Conservation (phyloP, 2,797 vertebrate genomes). For the Scarus forsteni region DNA sequence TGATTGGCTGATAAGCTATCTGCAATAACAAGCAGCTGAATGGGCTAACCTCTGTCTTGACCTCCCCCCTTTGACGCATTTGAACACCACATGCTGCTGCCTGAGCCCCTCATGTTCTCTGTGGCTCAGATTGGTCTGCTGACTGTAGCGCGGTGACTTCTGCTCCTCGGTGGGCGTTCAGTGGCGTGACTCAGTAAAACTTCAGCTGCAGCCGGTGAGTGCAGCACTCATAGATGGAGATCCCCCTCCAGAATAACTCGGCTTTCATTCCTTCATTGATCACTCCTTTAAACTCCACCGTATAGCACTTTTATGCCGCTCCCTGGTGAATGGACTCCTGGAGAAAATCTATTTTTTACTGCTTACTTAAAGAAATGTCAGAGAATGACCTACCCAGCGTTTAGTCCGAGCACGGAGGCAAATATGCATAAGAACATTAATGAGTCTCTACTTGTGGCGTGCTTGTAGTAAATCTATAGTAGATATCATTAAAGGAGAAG, state of each 20-base stretch:
- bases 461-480: constrained; percentile 25
- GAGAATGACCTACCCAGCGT: neutral
- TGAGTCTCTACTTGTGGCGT: constrained; percentile 14
- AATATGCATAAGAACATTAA: constrained; percentile 20
- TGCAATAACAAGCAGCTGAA: too few relatives aligned
- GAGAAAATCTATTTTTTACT: neutral
- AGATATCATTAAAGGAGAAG: constrained; percentile 37
- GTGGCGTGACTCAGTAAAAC: neutral
- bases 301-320: neutral
- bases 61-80: too few relatives aligned
- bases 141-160: neutral
- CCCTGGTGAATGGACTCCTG: neutral
- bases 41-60: too few relatives aligned
- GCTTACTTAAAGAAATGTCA: neutral
- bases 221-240: neutral
- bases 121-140: neutral
- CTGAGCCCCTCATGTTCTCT: neutral
- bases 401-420: neutral
- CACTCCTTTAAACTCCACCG: neutral
- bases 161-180: neutral
- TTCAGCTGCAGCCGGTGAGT: neutral
- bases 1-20: too few relatives aligned
- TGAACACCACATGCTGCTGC: too few relatives aligned
- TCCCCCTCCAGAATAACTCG: neutral
- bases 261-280: neutral